Base-by-base conservation (phyloP, 2,888 invertebrate species). In the Zele albiditarsus region DNA sequence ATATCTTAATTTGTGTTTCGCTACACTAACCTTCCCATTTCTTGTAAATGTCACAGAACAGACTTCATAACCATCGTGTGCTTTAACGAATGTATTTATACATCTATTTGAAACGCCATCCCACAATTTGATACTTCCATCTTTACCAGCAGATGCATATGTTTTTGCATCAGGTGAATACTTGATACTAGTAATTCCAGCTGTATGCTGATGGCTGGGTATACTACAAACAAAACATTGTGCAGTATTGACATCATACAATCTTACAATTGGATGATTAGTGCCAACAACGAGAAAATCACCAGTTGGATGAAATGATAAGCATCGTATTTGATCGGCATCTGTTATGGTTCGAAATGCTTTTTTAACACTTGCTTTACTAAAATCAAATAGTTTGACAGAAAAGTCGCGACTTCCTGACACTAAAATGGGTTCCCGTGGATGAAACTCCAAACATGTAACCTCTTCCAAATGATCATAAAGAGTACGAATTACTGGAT, bases 391-490 rank as follows among this genome's bases (percentile, higher is more conserved):
- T 62, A 99, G 92, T 87, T 99, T 98, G 70, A 99, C 94, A 16
- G 97, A 97, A 86, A 95, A 96, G 88, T 99, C 99, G 49, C 95
- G 92, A 8, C 98, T 97, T 0, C 99, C 99, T 0, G 98, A 99
- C 0, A 97, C 97, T 27, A 99, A 91, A 81, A 99, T 95, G 81
- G 98, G 97, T 81, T 97, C 97, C 68, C 95, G 93, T 0, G 99
- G 99, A 89, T 99, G 99, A 90, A 99, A 99, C 87, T 98, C 98
- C 58, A 99, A 90, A 71, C 96, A 96, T 0, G 98, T 98, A 0
- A 99, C 98, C 91, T 99, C 99, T 89, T 98, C 98, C 42, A 97
- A 94, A 86, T 99, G 99, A 90, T 99, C 99, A 86, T 98, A 98
- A 79, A 99, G 90, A 0, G 99, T 99, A 78, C 99, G 92, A 81